phyloP scores from a whole-genome alignment of 2,113 vertebrate genomes.

The Chaetodon trifascialis region DNA sequence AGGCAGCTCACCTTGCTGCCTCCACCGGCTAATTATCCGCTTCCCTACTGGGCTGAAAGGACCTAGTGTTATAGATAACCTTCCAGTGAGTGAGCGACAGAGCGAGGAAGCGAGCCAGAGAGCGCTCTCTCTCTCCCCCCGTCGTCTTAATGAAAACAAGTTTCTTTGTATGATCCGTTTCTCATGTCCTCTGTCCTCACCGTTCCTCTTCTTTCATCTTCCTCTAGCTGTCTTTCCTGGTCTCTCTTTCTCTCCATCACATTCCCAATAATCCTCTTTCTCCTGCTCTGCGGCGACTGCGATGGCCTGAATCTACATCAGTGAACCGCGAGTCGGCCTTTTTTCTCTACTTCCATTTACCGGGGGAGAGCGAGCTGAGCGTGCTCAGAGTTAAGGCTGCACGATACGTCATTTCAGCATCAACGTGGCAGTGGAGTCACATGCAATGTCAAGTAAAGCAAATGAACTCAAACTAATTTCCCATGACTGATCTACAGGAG shows the following conservation, averaged over 20 bases:
- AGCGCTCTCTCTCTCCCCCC: not conserved
- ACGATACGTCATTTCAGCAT: no score
- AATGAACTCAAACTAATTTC: no score
- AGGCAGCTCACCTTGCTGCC: slow-evolving; percentile 62
- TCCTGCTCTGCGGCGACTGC: not conserved
- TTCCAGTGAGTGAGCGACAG: slow-evolving; percentile 23
- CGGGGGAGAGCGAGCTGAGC: not conserved
- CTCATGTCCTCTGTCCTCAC: slow-evolving; percentile 1
- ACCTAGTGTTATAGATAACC: slow-evolving; percentile 62
- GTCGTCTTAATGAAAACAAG: slow-evolving; percentile 2
- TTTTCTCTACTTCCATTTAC: not conserved
- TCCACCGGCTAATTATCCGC: slow-evolving; percentile 67
- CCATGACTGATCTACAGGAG: no score
- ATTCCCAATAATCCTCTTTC: slow-evolving; percentile 34
- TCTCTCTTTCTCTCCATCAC: slow-evolving; percentile 23
- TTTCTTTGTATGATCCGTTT: slow-evolving; percentile 34
- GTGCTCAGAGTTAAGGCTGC: no score
- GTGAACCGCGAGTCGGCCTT: not conserved
- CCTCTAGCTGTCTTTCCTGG: slow-evolving; percentile 1
- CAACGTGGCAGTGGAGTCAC: no score
- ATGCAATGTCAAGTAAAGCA: no score
- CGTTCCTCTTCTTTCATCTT: not conserved
- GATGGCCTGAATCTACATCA: slow-evolving; percentile 10
- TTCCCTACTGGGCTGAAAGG: slow-evolving; percentile 48
- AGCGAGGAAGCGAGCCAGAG: slow-evolving; percentile 10